These are phyloP conservation scores for Pteria penguin DNA, from an alignment of 2,888 invertebrate genomes.

Conservation along the genomic window DNA sequence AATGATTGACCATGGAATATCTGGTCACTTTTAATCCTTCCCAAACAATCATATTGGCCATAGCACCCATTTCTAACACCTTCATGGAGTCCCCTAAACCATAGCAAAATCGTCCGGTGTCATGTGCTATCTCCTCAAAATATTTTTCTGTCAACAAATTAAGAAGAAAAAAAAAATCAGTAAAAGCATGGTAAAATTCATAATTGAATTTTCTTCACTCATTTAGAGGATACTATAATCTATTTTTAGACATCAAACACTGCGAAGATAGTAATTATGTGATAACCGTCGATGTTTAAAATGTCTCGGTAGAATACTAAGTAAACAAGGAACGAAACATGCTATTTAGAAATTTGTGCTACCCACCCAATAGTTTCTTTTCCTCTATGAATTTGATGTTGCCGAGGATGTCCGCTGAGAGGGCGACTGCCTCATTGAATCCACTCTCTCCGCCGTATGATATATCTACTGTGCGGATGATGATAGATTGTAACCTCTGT, in stretches of 20 bases:
- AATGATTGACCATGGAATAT: constrained; percentile 95
- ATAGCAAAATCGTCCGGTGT: constrained; percentile 99
- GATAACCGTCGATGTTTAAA: too few relatives aligned
- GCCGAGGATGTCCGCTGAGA: constrained; percentile 97
- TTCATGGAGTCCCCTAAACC: constrained; percentile 98
- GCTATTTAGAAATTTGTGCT: too few relatives aligned
- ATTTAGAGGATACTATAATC: too few relatives aligned
- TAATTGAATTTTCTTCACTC: too few relatives aligned
- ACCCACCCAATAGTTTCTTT: constrained; percentile 95
- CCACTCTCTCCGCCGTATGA: constrained; percentile 99
- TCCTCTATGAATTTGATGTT: constrained; percentile 99
- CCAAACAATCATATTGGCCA: constrained; percentile 99
- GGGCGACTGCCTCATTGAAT: constrained; percentile 99
- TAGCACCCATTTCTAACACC: constrained; percentile 97
- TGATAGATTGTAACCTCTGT: constrained; percentile 94
- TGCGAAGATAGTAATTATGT: too few relatives aligned
- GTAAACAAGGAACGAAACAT: too few relatives aligned
- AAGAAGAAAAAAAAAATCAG: too few relatives aligned
- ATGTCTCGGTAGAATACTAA: too few relatives aligned
- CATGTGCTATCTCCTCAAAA: constrained; percentile 90
- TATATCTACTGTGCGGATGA: constrained; percentile 98
- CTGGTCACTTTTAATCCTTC: constrained; percentile 99
- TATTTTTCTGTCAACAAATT: constrained; percentile 81
- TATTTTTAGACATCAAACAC: too few relatives aligned
- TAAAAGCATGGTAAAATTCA: too few relatives aligned